These are phyloP conservation scores for Drosophila acutilabella DNA, from an alignment of 2,888 invertebrate genomes.

Conservation along the genomic window DNA sequence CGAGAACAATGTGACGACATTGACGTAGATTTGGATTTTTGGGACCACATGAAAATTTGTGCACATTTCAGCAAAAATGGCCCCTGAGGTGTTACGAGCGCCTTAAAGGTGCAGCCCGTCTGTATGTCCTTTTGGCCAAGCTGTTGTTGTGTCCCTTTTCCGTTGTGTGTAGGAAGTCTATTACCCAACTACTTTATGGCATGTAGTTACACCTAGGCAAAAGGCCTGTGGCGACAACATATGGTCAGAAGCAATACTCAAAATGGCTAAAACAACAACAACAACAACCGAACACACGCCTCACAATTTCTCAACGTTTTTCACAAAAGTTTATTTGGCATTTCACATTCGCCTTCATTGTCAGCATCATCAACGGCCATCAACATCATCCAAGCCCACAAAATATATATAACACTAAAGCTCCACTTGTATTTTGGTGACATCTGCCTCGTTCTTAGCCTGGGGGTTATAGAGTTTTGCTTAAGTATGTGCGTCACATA, in stretches of 20 bases:
- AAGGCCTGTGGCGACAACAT: constrained; percentile 75
- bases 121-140: constrained; percentile 21
- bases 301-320: constrained; percentile 59
- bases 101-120: constrained; percentile 50
- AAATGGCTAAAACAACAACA: constrained; percentile 15
- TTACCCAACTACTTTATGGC: constrained; percentile 78
- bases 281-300: constrained; percentile 6
- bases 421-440: constrained; percentile 47
- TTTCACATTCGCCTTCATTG: constrained; percentile 58
- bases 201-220: constrained; percentile 76
- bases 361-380: constrained; percentile 74
- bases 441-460: constrained; percentile 55
- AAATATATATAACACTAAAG: background rate
- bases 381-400: constrained; percentile 52
- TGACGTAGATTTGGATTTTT: constrained; percentile 69
- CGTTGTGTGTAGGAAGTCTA: constrained; percentile 58
- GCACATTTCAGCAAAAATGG: constrained; percentile 79
- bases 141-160: constrained; percentile 57
- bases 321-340: constrained; percentile 70
- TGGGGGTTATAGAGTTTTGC: constrained; percentile 52
- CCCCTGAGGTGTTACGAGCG: constrained; percentile 69
- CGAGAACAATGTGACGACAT: constrained; percentile 76
- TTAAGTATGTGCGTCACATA: constrained; percentile 82
- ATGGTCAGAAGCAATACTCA: constrained; percentile 59
- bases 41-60: constrained; percentile 75